These are phyloP conservation scores for Chrysemys picta DNA, from an alignment of 2,113 vertebrate species.

Conservation along the genomic window DNA sequence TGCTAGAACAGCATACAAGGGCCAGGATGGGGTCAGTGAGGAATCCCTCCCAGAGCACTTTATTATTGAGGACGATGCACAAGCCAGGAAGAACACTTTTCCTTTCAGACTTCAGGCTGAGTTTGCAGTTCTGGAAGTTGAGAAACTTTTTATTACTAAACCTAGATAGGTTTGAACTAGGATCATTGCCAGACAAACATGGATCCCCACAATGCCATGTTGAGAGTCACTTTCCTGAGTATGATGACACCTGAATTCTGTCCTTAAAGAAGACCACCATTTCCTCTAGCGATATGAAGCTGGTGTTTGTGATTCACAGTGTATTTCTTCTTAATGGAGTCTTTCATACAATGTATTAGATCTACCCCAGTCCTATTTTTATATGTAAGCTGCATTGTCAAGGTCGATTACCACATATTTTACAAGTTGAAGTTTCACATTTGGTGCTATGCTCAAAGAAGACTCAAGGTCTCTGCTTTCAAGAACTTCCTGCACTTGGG, in stretches of 20 bases:
- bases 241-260: slow-evolving; percentile 15
- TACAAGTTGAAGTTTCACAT: neutral
- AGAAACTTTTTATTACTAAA: slow-evolving; percentile 24
- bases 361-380: neutral
- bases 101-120: neutral
- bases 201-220: neutral
- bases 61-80: neutral
- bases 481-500: neutral
- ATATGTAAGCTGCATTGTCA: neutral
- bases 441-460: neutral
- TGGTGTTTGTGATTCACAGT: neutral
- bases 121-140: neutral
- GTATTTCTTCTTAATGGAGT: neutral
- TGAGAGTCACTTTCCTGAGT: neutral
- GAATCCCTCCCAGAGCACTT: neutral
- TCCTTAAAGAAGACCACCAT: slow-evolving; percentile 17
- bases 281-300: neutral
- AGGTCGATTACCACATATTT: neutral
- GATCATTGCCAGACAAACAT: slow-evolving; percentile 33
- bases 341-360: neutral
- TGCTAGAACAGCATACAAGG: neutral
- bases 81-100: neutral
- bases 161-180: slow-evolving; percentile 26
- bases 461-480: neutral
- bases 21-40: too few species aligned